A percentile compares a stretch with the other conserved stretches of the same genome.
Conservation (phyloP, 2,113 vertebrate genomes). For the Brevimyrus niger region DNA sequence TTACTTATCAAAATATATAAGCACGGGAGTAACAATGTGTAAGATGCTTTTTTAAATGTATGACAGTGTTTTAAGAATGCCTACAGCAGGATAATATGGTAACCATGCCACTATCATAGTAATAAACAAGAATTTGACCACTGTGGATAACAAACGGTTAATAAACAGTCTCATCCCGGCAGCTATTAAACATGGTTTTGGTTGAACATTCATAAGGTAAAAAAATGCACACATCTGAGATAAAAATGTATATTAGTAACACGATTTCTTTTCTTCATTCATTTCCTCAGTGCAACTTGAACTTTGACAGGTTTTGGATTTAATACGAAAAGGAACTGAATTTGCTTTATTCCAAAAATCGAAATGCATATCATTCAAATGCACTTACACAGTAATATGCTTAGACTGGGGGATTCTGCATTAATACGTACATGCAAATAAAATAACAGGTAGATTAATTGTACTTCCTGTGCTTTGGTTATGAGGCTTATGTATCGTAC, state of each 20-base stretch:
- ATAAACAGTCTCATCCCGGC: not conserved
- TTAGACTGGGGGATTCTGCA: not conserved
- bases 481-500: not conserved
- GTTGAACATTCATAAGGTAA: not conserved
- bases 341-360: not conserved
- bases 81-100: not conserved
- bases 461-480: not conserved
- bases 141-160: not conserved
- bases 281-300: not conserved
- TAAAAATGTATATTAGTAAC: not conserved
- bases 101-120: not conserved
- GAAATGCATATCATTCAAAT: not conserved
- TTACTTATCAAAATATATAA: not conserved
- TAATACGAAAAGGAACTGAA: not conserved
- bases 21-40: not conserved
- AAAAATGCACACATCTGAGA: not conserved
- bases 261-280: not conserved
- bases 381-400: not conserved
- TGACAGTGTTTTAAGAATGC: not conserved
- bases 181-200: not conserved
- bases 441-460: not conserved
- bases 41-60: not conserved
- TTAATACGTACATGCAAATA: not conserved
- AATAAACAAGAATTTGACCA: not conserved
- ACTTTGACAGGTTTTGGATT: not conserved